Evolutionary conservation across 2,797 vertebrate species (phyloP).

Genomic region (Heterohyrax brucei): DNA sequence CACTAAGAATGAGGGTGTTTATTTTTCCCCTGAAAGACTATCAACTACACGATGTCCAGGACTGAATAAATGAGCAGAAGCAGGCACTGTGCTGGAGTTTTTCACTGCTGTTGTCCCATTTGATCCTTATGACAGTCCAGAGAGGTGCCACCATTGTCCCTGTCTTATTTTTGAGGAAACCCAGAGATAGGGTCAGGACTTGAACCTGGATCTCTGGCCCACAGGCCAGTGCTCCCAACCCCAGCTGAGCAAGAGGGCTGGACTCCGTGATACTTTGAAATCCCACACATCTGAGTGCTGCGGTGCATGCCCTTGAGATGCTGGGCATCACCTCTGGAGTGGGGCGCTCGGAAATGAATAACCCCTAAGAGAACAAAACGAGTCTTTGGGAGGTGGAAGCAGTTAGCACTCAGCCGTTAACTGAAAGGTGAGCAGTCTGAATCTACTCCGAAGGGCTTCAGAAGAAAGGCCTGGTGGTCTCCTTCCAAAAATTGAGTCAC

Average conservation of each 20-base stretch:
- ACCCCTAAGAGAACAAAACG: background rate
- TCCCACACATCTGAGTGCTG: background rate
- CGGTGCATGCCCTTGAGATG: rapidly evolving
- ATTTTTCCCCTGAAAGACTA: background rate
- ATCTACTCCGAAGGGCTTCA: background rate
- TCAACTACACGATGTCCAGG: background rate
- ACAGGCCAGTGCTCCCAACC: background rate
- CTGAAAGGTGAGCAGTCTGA: background rate
- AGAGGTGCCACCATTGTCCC: background rate
- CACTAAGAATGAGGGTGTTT: background rate
- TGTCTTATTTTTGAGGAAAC: background rate
- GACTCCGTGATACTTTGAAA: background rate
- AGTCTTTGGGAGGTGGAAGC: background rate
- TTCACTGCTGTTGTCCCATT: rapidly evolving
- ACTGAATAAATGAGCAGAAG: background rate
- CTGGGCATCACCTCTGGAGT: background rate
- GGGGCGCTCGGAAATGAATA: background rate
- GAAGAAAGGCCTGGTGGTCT: background rate
- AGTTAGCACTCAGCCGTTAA: background rate
- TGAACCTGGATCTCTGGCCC: background rate
- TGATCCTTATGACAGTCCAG: background rate
- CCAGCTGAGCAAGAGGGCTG: background rate
- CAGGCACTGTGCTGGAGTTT: background rate
- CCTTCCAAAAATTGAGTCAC: background rate
- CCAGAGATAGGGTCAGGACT: background rate